Evolutionary conservation across 2,797 vertebrate genomes (phyloP).

Genomic region (Scyliorhinus canicula): DNA sequence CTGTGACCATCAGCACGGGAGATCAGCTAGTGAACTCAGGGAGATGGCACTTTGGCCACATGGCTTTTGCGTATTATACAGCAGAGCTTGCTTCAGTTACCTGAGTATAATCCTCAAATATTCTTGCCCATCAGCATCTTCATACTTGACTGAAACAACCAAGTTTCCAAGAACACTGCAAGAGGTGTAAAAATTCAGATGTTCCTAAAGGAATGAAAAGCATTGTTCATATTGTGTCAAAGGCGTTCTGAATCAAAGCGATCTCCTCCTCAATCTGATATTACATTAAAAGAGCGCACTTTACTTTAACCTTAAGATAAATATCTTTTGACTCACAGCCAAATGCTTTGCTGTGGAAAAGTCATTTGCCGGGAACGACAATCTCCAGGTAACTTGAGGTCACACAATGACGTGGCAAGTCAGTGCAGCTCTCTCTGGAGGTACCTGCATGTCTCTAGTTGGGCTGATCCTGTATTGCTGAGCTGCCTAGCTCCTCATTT

Average conservation of each 20-base stretch:
- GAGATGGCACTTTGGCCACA: not conserved
- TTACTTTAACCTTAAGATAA: not conserved
- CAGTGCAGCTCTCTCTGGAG: not conserved
- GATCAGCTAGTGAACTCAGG: not conserved
- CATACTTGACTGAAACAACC: slow-evolving; percentile 90
- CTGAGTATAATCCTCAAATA: slow-evolving; percentile 93
- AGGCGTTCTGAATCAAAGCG: not conserved
- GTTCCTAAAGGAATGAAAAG: slow-evolving; percentile 69
- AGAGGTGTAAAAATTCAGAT: slow-evolving; percentile 92
- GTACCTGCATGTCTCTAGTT: not conserved
- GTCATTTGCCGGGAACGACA: not conserved
- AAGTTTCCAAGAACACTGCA: slow-evolving; percentile 89
- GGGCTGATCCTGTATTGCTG: not conserved
- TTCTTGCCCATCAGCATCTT: slow-evolving; percentile 82
- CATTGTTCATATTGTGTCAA: not conserved
- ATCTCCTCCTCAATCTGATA: not conserved
- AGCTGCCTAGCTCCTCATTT: not conserved
- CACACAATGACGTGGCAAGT: not conserved
- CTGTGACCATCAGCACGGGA: not conserved
- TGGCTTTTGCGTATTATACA: not conserved
- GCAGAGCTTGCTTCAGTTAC: slow-evolving; percentile 51
- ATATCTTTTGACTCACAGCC: not conserved
- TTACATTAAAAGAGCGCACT: not conserved
- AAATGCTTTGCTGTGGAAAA: not conserved
- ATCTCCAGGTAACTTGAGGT: not conserved